Evolutionary conservation across 2,888 invertebrate genomes (phyloP).

Genomic region (Tenthredo distinguenda): DNA sequence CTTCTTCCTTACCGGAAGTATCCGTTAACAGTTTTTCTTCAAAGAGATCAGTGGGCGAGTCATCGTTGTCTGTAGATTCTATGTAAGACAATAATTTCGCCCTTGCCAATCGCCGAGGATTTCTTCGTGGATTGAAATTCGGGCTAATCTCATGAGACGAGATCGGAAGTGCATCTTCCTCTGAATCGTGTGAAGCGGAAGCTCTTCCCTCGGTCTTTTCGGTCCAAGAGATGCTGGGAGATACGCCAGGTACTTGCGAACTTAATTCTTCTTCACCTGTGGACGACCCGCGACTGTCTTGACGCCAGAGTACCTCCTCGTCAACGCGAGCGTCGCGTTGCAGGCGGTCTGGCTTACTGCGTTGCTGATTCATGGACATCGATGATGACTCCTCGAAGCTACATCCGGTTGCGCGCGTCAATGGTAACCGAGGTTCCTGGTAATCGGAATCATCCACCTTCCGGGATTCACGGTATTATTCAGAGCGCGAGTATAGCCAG

Average conservation of each 20-base stretch:
- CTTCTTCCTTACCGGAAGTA: constrained; percentile 43
- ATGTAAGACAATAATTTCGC: constrained; percentile 30
- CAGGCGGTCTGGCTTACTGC: constrained; percentile 29
- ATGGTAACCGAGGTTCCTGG: constrained; percentile 27
- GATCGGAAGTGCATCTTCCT: constrained; percentile 24
- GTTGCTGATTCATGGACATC: constrained; percentile 52
- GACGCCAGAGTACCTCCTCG: constrained; percentile 44
- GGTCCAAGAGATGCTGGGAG: background rate
- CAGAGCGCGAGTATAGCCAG: constrained; percentile 19
- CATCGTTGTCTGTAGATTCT: constrained; percentile 46
- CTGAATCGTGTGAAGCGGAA: background rate
- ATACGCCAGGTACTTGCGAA: background rate
- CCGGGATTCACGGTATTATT: constrained; percentile 35
- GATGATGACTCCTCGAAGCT: constrained; percentile 50
- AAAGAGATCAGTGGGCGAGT: constrained; percentile 30
- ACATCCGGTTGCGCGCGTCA: constrained; percentile 48
- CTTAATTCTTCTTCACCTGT: constrained; percentile 41
- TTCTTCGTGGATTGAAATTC: constrained; percentile 19
- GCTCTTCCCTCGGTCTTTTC: background rate
- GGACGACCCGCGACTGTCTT: constrained; percentile 45
- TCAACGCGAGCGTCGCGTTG: constrained; percentile 38
- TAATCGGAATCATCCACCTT: constrained; percentile 50
- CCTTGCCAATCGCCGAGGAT: constrained; percentile 39
- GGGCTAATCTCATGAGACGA: background rate
- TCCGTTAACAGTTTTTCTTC: constrained; percentile 38